Base-by-base conservation (phyloP, 2,113 vertebrate species). In the Lagopus muta region DNA sequence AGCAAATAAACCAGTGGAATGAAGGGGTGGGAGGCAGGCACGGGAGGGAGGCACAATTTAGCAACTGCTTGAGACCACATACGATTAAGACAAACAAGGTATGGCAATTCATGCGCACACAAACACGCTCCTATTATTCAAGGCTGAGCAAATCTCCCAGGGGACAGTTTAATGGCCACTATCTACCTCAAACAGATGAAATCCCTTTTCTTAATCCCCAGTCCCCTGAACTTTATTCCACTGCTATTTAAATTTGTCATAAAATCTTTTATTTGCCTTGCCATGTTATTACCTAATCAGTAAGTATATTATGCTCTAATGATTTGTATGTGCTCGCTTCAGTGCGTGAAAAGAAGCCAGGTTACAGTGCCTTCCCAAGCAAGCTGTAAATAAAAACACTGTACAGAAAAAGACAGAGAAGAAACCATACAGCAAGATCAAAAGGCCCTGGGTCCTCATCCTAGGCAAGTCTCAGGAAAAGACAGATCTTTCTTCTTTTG, bases 151-250 rank as follows among this genome's bases (percentile, higher is more conserved):
- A 76, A 93, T 86, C 74, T 81, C 89, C 74, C 89, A 90, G 55
- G 40, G 60, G 71, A 93, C 67, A 82, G 48, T 62, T 91, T 88
- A 93, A 94, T 76, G 45, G 66, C 67, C 40, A 65, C 52, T 91
- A 88, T 93, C 84, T 80, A 21, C 62, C 72, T 4, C 83, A 82
- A 86, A 75, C 88, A 95, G 91, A 93, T 75, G 75, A 96, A 92
- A 43, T 76, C 28, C 60, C 27, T 92, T 85, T 93, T 61, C 85
- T 48, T 74, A 89, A 96, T 78, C 45, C 25, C 57, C 82, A 83
- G 25, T 30, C 6, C 80, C 42, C n/a, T 69, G 74, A 92, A 76
- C 61, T 87, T 73, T 78, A 94, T 91, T 87, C 85, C 71, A 38
- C 30, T 47, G 38, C 69, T 93, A 76, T 88, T 96, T 90, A 94